Evolutionary conservation across 2,797 vertebrate genomes (phyloP), one percentile per base, ranked within the genome.

Genomic region (Sebastes minor): DNA sequence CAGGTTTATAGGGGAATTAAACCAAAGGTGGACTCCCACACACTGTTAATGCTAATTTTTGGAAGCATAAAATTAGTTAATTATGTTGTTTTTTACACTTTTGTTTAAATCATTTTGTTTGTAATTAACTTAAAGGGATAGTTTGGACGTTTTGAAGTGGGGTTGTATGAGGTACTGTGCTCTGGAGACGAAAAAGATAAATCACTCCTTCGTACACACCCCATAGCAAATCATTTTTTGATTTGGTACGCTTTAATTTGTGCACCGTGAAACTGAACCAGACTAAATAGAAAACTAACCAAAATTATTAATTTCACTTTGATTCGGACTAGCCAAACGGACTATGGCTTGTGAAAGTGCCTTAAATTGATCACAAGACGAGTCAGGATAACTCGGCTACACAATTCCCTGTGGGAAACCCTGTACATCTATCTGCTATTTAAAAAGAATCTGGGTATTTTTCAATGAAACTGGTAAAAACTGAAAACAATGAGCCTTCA

Each of bases 401-500:
- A n/a, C 8, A 53, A 53, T 53, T 69, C n/a, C 14, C 30, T 3
- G 5, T 38, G n/a, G 30, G 8, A 69, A 60, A 32, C 5, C 8
- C 52, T 57, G n/a, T n/a, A 30, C 8, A 52, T 16, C 0, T 4
- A 32, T 57, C 32, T 49, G n/a, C 13, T 53, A 2, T 18, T 30
- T 23, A 38, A 38, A 22, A 4, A 7, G 0, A 18, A 30, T 12
- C 2, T 28, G 7, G 5, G 4, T 33, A 10, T 25, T 57, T 53
- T 57, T 52, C 1, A 6, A 4, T 6, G 20, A 59, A 49, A 20
- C 7, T 6, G 5, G 12, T 4, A 46, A 53, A 57, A 57, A 9
- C 14, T 18, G 30, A 77, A 80, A 90, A 88, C 65, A 89, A 81
- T 74, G 85, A 92, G 86, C 87, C 89, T 27, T 87, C 87, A 72